phyloP scores from a whole-genome alignment of 2,113 vertebrate genomes.

The Neogobius melanostomus region DNA sequence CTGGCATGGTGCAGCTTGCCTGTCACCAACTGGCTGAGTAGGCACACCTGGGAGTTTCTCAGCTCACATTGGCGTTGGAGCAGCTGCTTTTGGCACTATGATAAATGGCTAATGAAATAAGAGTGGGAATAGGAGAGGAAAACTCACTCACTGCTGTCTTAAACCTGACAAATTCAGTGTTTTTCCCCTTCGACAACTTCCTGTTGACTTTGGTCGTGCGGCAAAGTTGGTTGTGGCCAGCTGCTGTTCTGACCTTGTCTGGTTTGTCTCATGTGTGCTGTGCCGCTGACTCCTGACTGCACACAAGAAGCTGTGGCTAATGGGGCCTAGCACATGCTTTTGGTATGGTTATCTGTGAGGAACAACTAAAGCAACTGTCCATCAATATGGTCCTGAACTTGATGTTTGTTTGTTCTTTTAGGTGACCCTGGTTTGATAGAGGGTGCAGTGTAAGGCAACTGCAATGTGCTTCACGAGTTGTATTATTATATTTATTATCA shows the following conservation, averaged over 20 bases:
- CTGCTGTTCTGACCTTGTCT: constrained; percentile 46
- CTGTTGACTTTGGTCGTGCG: constrained; percentile 66
- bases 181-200: constrained; percentile 51
- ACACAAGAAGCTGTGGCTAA: constrained; percentile 42
- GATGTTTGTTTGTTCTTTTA: constrained; percentile 1
- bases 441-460: too few relatives aligned
- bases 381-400: constrained; percentile 25
- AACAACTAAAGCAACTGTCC: constrained; percentile 22
- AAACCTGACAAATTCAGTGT: constrained; percentile 34
- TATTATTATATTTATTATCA: too few relatives aligned
- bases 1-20: constrained; percentile 33
- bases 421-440: background rate
- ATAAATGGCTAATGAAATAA: constrained; percentile 55
- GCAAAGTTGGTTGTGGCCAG: constrained; percentile 36
- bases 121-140: constrained; percentile 39
- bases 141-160: constrained; percentile 29
- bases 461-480: too few relatives aligned
- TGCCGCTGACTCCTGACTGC: constrained; percentile 35
- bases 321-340: constrained; percentile 35
- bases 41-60: constrained; percentile 58
- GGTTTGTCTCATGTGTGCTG: constrained; percentile 47
- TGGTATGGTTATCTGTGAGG: constrained; percentile 42
- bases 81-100: constrained; percentile 49
- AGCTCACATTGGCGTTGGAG: constrained; percentile 15
- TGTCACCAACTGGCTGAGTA: constrained; percentile 48